A percentile compares a stretch with the other conserved stretches of the same genome.
Evolutionary conservation across 2,888 invertebrate species (phyloP).

Genomic region (Tribolium freemani): DNA sequence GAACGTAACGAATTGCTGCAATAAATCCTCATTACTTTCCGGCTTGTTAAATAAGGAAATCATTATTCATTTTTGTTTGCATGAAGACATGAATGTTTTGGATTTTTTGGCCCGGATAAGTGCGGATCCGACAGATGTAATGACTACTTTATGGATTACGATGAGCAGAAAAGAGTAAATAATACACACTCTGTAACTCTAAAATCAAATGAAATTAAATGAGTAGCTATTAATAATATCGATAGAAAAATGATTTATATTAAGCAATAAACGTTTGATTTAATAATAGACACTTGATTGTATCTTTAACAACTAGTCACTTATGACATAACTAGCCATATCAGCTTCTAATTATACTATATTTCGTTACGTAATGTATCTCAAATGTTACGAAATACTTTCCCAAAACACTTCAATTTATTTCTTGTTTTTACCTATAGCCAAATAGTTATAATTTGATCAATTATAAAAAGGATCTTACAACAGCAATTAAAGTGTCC

Average conservation of each 20-base stretch:
- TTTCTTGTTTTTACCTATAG: background rate
- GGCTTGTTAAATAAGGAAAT: slow-evolving; percentile 39
- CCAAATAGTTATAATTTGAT: no score
- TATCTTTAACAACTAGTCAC: background rate
- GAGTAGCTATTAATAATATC: background rate
- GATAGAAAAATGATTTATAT: background rate
- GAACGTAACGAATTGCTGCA: slow-evolving; percentile 29
- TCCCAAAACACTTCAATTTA: background rate
- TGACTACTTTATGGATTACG: background rate
- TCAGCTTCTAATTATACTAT: background rate
- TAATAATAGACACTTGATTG: background rate
- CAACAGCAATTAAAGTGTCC: no score
- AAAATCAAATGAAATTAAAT: background rate
- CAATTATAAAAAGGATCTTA: no score
- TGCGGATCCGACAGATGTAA: background rate
- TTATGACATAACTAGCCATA: background rate
- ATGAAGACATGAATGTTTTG: slow-evolving; percentile 22
- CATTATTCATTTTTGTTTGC: slow-evolving; percentile 39
- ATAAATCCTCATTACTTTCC: slow-evolving; percentile 41
- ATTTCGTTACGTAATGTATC: background rate
- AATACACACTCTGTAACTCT: no score
- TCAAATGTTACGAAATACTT: background rate
- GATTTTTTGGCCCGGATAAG: slow-evolving; percentile 2
- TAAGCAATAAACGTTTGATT: background rate
- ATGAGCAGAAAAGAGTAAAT: no score